Percentiles rank a stretch among this genome's conserved stretches.
Conservation (phyloP, 1,140 invertebrate species). For the Sweltsa coloradensis region DNA sequence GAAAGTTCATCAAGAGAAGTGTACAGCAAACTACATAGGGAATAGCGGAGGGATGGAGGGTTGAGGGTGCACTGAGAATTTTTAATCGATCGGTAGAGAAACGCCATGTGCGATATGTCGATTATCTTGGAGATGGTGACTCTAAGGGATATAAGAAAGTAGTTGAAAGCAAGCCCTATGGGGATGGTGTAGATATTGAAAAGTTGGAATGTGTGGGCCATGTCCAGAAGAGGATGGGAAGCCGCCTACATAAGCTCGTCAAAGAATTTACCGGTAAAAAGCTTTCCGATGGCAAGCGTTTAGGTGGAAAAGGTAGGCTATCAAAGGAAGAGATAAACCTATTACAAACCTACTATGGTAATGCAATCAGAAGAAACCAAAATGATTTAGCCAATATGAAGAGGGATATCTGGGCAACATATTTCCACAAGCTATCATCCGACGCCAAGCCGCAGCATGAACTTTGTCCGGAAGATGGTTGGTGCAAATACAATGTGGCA, state of each 20-base stretch:
- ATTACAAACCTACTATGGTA: slow-evolving; percentile 16
- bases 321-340: slow-evolving; percentile 12
- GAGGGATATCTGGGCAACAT: slow-evolving; percentile 16
- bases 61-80: slow-evolving; percentile 12
- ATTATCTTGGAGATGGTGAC: slow-evolving; percentile 17
- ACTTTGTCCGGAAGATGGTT: slow-evolving; percentile 22
- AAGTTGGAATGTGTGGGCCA: slow-evolving; percentile 17
- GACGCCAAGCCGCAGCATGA: slow-evolving; percentile 15
- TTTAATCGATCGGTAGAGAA: slow-evolving; percentile 11
- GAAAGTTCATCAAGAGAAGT: slow-evolving; percentile 1
- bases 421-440: slow-evolving; percentile 13
- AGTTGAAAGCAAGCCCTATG: slow-evolving; percentile 14
- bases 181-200: slow-evolving; percentile 10
- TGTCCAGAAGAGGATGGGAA: slow-evolving; percentile 15
- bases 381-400: slow-evolving; percentile 12
- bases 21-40: slow-evolving; percentile 13
- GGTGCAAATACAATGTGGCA: slow-evolving; percentile 24
- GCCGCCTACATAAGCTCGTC: slow-evolving; percentile 1
- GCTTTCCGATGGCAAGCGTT: slow-evolving; percentile 7
- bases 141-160: slow-evolving; percentile 14
- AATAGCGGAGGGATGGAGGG: slow-evolving; percentile 15
- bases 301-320: slow-evolving; percentile 12
- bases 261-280: neutral
- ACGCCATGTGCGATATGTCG: slow-evolving; percentile 14
- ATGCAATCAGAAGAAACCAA: slow-evolving; percentile 15